Conservation (phyloP, 2,888 invertebrate genomes). For the Syrista parreyssii region DNA sequence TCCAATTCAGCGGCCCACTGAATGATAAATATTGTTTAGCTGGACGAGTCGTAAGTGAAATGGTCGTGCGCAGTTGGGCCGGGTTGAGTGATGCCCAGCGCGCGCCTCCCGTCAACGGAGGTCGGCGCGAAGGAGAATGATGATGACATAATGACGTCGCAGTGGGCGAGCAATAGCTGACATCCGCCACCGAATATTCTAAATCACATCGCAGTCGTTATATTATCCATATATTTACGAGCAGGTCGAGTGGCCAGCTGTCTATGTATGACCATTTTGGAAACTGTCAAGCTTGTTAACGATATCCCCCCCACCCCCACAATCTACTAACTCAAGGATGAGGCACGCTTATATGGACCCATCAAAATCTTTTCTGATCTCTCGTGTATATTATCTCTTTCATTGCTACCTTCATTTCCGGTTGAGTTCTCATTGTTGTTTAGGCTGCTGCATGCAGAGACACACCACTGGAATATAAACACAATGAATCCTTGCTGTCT, state of each 20-base stretch:
- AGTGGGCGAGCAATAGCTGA: constrained; percentile 66
- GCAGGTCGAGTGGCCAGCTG: background rate
- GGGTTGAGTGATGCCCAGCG: constrained; percentile 60
- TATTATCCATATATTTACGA: background rate
- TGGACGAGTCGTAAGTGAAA: constrained; percentile 43
- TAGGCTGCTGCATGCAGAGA: background rate
- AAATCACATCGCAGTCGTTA: constrained; percentile 49
- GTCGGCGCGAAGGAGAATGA: constrained; percentile 62
- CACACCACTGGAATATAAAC: background rate
- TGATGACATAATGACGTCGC: constrained; percentile 66
- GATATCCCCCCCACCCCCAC: background rate
- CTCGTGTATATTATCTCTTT: background rate
- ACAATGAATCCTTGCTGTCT: background rate
- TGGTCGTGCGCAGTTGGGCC: constrained; percentile 44
- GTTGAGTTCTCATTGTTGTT: background rate
- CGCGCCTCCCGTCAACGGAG: constrained; percentile 62
- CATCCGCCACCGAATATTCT: constrained; percentile 66
- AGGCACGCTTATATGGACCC: background rate
- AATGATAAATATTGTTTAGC: constrained; percentile 61
- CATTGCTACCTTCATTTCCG: background rate
- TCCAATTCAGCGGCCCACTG: constrained; percentile 52
- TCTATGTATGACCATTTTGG: background rate
- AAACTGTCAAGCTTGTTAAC: background rate
- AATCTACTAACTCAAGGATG: background rate
- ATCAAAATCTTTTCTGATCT: background rate